Conservation (phyloP, 2,113 vertebrate genomes). For the Pica pica region DNA sequence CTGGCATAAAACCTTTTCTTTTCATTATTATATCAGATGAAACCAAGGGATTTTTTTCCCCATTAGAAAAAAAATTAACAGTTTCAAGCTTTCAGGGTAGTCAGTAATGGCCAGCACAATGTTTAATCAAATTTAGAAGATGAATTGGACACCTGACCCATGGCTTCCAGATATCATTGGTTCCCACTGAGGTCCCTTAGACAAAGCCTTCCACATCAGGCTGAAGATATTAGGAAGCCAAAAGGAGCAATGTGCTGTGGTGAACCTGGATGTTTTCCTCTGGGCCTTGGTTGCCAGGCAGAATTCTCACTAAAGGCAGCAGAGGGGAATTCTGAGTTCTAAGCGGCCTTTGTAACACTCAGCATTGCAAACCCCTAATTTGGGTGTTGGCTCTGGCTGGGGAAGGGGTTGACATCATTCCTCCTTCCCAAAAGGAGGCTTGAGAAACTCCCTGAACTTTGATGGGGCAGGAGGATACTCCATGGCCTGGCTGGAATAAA, state of each 20-base stretch:
- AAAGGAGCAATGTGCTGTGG: not conserved
- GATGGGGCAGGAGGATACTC: not conserved
- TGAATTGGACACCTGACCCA: not conserved
- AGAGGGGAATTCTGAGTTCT: not conserved
- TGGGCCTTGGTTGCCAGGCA: not conserved
- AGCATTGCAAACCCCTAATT: not conserved
- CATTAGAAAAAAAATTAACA: not conserved
- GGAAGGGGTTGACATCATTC: not conserved
- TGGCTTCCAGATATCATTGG: not conserved
- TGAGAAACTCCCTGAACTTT: not conserved
- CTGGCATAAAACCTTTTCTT: not conserved
- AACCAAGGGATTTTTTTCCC: not conserved
- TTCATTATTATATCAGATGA: not conserved
- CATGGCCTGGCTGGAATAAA: not conserved
- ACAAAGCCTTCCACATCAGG: not conserved
- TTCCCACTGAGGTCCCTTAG: not conserved
- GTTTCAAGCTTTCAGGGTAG: not conserved
- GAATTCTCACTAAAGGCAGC: not conserved
- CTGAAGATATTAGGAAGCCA: not conserved
- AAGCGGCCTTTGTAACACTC: not conserved
- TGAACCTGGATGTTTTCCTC: not conserved
- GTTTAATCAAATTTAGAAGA: not conserved
- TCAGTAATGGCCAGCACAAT: not conserved
- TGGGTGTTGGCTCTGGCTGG: not conserved
- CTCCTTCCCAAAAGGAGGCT: not conserved